Percentiles rank a stretch among this genome's conserved stretches.
Conservation (phyloP, 1,140 invertebrate genomes). For the Microplitis demolitor region DNA sequence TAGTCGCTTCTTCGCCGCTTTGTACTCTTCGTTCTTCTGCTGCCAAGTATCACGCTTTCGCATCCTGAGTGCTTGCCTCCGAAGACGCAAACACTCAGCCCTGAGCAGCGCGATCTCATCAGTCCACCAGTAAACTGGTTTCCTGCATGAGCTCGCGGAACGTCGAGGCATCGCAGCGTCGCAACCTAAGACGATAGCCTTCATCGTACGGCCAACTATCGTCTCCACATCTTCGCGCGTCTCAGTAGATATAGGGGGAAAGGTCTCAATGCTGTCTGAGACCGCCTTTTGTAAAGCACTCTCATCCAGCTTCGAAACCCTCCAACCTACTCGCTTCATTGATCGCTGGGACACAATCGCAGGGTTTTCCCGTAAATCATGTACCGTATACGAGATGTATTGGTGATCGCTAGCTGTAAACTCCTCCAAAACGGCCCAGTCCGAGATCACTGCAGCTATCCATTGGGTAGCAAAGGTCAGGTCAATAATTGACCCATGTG, state of each 20-base stretch:
- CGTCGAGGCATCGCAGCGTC: not conserved
- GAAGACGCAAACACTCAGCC: constrained; percentile 28
- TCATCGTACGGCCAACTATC: not conserved
- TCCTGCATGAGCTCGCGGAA: not conserved
- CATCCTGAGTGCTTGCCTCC: constrained; percentile 3
- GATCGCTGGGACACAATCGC: not conserved
- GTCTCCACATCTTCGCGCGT: not conserved
- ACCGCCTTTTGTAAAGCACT: constrained; percentile 22
- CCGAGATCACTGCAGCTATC: not conserved
- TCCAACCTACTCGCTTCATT: not conserved
- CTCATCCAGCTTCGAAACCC: not conserved
- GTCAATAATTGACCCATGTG: not conserved
- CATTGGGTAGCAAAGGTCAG: not conserved
- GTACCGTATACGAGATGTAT: not conserved
- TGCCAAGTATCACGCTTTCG: not conserved
- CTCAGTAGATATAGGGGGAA: not conserved
- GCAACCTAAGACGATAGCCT: not conserved
- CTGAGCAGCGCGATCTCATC: constrained; percentile 38
- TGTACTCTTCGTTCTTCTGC: constrained; percentile 6
- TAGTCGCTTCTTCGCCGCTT: constrained; percentile 24
- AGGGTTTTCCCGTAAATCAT: not conserved
- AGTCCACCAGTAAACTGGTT: constrained; percentile 44
- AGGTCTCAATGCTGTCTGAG: not conserved
- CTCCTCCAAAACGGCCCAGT: not conserved
- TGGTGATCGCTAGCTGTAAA: not conserved